Percentiles rank a stretch among this genome's conserved stretches.
Conservation (phyloP, 2,113 vertebrate species). For the Monopterus albus region DNA sequence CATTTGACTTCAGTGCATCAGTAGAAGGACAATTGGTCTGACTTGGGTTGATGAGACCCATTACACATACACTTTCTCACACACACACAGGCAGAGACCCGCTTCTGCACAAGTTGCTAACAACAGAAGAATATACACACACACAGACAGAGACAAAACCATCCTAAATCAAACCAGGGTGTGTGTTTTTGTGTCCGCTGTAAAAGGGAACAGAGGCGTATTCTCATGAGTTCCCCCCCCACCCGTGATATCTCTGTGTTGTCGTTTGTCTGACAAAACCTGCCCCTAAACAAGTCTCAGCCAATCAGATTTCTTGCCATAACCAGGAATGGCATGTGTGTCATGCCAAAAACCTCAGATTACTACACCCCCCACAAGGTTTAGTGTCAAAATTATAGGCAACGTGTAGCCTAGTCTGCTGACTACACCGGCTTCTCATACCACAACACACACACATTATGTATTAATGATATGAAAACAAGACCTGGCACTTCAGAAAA, state of each 20-base stretch:
- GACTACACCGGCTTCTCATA: background rate
- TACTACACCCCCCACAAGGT: constrained; percentile 18
- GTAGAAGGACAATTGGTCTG: constrained; percentile 28
- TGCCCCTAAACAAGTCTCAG: constrained; percentile 16
- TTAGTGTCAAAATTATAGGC: constrained; percentile 18
- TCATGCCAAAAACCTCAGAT: too few species aligned
- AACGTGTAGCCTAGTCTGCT: background rate
- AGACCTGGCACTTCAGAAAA: constrained; percentile 1
- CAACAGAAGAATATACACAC: constrained; percentile 1
- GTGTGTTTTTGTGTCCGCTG: constrained; percentile 25
- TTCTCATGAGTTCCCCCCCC: constrained; percentile 32
- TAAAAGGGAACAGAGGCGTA: constrained; percentile 28
- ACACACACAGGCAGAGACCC: background rate
- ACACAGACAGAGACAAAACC: constrained; percentile 18
- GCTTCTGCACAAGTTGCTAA: background rate
- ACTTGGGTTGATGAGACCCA: background rate
- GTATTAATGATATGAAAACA: background rate
- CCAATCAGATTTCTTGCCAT: constrained; percentile 32
- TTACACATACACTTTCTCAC: constrained; percentile 3
- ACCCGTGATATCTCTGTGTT: constrained; percentile 60
- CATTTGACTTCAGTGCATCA: constrained; percentile 86
- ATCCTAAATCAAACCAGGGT: constrained; percentile 48
- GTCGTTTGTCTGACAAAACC: constrained; percentile 35
- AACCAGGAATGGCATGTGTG: constrained; percentile 3
- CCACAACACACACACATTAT: constrained; percentile 5